A percentile compares a stretch with the other conserved stretches of the same genome.
phyloP scores from a whole-genome alignment of 2,797 vertebrate species.

The Lithobates pipiens region DNA sequence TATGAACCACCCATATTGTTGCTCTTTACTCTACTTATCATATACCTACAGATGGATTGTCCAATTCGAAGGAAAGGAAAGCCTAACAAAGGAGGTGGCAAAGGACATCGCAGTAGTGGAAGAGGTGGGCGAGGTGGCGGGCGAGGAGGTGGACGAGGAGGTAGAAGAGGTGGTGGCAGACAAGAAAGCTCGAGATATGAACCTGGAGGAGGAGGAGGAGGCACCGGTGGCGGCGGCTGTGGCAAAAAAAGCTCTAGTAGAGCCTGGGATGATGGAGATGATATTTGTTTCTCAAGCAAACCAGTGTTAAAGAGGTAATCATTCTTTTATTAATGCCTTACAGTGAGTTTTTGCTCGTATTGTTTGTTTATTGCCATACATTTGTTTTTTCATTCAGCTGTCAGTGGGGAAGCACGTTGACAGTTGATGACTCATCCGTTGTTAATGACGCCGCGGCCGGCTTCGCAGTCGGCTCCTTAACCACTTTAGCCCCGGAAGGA shows the following conservation, averaged over 20 bases:
- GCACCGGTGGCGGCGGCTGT: constrained; percentile 63
- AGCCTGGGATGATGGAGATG: constrained; percentile 88
- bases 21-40: no score
- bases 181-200: constrained; percentile 79
- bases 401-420: no score
- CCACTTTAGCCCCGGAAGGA: no score
- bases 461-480: no score
- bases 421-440: no score
- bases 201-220: constrained; percentile 70
- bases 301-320: constrained; percentile 73
- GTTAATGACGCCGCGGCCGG: no score
- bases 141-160: constrained; percentile 67
- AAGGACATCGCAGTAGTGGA: constrained; percentile 67
- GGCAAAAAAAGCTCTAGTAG: constrained; percentile 81
- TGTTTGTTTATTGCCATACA: no score
- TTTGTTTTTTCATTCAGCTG: no score
- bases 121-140: constrained; percentile 64
- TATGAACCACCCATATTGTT: no score
- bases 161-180: constrained; percentile 71
- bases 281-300: constrained; percentile 85
- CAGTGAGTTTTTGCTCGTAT: background rate
- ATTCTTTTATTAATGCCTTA: background rate
- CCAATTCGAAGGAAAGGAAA: constrained; percentile 73
- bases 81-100: constrained; percentile 73
- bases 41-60: constrained; percentile 73